Evolutionary conservation across 2,797 vertebrate species (phyloP), one percentile per base, ranked within the genome.

Genomic region (Hybognathus amarus): DNA sequence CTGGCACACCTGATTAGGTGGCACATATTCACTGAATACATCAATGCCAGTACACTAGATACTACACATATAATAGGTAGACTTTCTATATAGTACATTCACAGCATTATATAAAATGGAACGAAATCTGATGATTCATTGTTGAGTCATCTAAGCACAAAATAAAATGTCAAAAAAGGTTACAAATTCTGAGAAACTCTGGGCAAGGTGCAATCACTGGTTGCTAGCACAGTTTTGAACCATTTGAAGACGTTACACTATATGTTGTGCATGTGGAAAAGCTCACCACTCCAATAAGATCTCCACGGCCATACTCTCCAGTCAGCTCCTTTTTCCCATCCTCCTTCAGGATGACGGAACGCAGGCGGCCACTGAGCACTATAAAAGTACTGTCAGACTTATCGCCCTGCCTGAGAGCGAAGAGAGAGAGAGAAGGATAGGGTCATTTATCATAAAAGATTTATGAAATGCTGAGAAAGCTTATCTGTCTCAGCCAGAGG

Each of bases 351-450:
- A 98, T 96, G 86, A 99, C 97, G 0, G 97, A 97, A 78, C 97
- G 96, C 30, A 99, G 93, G 0, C 97, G 96, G 1, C 98, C 97
- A 0, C 97, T 99, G 87, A 99, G 93, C 79, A 99, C 97, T 0
- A 99, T 98, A 91, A 96, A 98, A 0, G 97, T 98, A 90, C 97
- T 97, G 85, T 99, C 97, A 0, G 97, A 98, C 89, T 95, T 97
- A 93, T 99, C 98, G 0, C 95, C 96, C 88, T 99, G 97, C 91
- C 97, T 95, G 77, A 75, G 86, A 90, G 42, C 80, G 38, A 59
- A 6, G n/a, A 74, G n/a, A 66, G 22, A 47, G 36, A 64, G 24
- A 66, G 30, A 84, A 20, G 71, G 52, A 79, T 69, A 42, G 20
- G 22, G 24, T 78, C 33, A 3, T 59, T 69, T 76, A 50, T 77